Evolutionary conservation across 2,113 vertebrate genomes (phyloP).

Genomic region (Piliocolobus tephrosceles): DNA sequence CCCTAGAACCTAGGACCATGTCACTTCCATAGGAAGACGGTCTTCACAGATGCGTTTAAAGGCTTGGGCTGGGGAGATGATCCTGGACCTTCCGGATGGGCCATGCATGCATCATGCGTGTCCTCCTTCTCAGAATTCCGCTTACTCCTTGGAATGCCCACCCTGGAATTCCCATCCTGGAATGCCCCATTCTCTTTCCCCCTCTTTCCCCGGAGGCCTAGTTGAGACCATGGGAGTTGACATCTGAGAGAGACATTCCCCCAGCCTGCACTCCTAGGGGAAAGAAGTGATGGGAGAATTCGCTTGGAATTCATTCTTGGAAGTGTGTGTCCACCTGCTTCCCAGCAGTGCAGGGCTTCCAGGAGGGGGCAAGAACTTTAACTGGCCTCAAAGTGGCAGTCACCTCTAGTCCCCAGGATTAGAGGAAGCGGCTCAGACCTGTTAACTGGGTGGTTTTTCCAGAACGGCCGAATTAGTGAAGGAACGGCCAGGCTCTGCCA

Average conservation of each 20-base stretch:
- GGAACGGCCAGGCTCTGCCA: no score
- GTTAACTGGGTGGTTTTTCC: neutral
- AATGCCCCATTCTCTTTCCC: neutral
- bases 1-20: fast-evolving
- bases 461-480: fast-evolving
- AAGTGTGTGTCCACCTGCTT: neutral
- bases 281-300: fast-evolving
- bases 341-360: neutral
- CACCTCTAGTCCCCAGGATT: no score
- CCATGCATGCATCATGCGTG: fast-evolving
- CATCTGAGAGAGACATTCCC: neutral
- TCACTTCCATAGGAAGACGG: neutral
- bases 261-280: no score
- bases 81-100: neutral
- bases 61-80: no score
- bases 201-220: neutral
- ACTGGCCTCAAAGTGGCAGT: neutral
- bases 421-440: neutral
- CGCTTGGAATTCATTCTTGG: neutral
- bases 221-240: neutral
- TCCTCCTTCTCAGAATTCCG: neutral
- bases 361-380: no score
- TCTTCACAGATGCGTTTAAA: neutral
- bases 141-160: neutral
- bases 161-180: neutral